These are phyloP conservation scores for Monopterus albus DNA, from an alignment of 2,113 vertebrate species.

Conservation along the genomic window DNA sequence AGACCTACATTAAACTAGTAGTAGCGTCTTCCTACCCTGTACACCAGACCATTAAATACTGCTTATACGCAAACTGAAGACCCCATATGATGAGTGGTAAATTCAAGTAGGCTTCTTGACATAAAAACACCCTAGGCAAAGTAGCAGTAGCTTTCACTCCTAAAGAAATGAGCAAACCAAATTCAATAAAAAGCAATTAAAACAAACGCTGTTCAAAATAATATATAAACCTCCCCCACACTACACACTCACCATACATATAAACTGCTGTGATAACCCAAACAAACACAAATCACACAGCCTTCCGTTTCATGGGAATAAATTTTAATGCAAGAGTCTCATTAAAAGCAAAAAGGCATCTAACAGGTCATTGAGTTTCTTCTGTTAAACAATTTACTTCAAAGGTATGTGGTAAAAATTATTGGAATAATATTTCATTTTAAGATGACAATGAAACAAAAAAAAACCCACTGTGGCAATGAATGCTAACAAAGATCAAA, in stretches of 20 bases:
- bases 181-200: too few species aligned
- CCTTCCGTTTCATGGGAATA: conserved; percentile 58
- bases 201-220: too few species aligned
- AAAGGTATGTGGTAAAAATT: conserved; percentile 39
- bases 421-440: conserved; percentile 43
- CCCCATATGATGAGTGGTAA: too few species aligned
- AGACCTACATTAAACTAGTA: too few species aligned
- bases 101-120: too few species aligned
- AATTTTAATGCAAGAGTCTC: conserved; percentile 74
- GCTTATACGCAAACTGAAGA: too few species aligned
- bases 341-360: conserved; percentile 69
- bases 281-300: conserved; percentile 23
- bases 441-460: conserved; percentile 46
- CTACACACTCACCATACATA: neutral
- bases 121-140: too few species aligned
- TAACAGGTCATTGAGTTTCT: conserved; percentile 55
- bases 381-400: conserved; percentile 52
- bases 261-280: neutral
- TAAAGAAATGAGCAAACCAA: too few species aligned
- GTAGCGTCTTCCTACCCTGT: too few species aligned
- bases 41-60: too few species aligned
- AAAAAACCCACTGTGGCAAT: conserved; percentile 31
- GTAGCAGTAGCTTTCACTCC: too few species aligned
- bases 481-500: conserved; percentile 53
- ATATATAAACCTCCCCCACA: neutral